Evolutionary conservation across 1,140 invertebrate genomes (phyloP).

Genomic region (Ericerus pela): DNA sequence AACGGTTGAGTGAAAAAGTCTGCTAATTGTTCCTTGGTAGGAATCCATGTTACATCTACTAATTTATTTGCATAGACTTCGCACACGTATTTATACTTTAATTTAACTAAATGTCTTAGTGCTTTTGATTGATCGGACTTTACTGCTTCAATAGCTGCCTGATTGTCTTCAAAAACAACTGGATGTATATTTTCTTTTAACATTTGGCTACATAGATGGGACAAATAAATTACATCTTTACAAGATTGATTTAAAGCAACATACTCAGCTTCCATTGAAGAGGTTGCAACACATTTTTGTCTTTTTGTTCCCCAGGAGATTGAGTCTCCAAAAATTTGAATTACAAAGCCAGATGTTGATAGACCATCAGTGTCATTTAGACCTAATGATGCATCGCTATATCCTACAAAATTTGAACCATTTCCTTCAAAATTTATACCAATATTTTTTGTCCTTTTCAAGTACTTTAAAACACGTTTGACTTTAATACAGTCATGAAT

Average conservation of each 20-base stretch:
- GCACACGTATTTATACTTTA: conserved; percentile 18
- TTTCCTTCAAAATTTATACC: conserved; percentile 11
- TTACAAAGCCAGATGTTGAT: conserved; percentile 18
- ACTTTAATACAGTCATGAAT: conserved; percentile 23
- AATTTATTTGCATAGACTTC: conserved; percentile 15
- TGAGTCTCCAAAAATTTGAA: conserved; percentile 13
- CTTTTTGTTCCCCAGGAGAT: conserved; percentile 17
- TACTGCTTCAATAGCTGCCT: conserved; percentile 12
- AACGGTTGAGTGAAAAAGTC: conserved; percentile 19
- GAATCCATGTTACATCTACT: conserved; percentile 15
- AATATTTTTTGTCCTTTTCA: conserved; percentile 26
- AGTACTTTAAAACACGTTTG: conserved; percentile 28
- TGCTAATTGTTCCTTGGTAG: conserved; percentile 15
- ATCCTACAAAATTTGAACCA: not conserved
- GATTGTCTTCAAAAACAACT: conserved; percentile 23
- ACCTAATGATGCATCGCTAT: conserved; percentile 18
- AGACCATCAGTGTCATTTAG: not conserved
- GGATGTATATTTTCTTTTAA: not conserved
- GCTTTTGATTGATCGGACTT: conserved; percentile 16
- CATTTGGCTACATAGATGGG: conserved; percentile 14
- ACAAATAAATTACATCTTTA: conserved; percentile 20
- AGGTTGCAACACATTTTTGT: conserved; percentile 17
- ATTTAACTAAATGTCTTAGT: conserved; percentile 14
- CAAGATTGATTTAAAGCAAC: conserved; percentile 12
- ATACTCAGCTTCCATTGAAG: conserved; percentile 17